These are phyloP conservation scores for Hirtodrosophila confusa DNA, from an alignment of 2,888 invertebrate genomes.

Conservation along the genomic window DNA sequence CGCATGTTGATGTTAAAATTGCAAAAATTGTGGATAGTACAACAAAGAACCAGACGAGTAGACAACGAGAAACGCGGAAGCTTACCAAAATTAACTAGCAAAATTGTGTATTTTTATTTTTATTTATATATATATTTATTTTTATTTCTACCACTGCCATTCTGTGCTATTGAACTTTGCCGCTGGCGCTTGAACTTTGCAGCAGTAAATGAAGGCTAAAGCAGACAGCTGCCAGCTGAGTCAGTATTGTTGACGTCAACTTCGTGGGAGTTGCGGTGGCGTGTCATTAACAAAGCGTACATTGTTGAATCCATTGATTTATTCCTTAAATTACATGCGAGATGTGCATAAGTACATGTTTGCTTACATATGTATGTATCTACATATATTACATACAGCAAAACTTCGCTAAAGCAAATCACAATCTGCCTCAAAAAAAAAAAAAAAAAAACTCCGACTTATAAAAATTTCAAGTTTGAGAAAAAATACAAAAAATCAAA, in stretches of 20 bases:
- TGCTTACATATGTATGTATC: constrained; percentile 4
- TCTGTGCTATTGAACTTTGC: constrained; percentile 68
- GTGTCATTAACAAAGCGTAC: constrained; percentile 20
- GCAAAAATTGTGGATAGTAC: constrained; percentile 5
- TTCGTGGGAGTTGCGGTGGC: constrained; percentile 25
- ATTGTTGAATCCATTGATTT: constrained; percentile 28
- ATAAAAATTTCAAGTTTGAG: too few relatives aligned
- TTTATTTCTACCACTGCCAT: constrained; percentile 33
- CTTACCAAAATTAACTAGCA: constrained; percentile 26
- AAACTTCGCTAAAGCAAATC: too few relatives aligned
- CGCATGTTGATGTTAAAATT: constrained; percentile 9
- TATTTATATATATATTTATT: constrained; percentile 1
- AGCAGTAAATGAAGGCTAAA: constrained; percentile 34
- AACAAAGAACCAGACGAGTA: neutral
- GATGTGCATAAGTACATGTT: constrained; percentile 1
- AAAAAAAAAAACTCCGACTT: too few relatives aligned
- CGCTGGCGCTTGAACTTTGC: constrained; percentile 57
- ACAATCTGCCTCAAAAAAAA: too few relatives aligned
- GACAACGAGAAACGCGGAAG: constrained; percentile 45
- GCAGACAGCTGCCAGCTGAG: constrained; percentile 31
- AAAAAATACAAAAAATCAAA: too few relatives aligned
- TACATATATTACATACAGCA: too few relatives aligned
- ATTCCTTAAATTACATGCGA: constrained; percentile 10
- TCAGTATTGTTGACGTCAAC: constrained; percentile 41
- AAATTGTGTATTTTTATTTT: constrained; percentile 4